Conservation (phyloP, 1,140 invertebrate species). For the Rhagoletis zephyria region DNA sequence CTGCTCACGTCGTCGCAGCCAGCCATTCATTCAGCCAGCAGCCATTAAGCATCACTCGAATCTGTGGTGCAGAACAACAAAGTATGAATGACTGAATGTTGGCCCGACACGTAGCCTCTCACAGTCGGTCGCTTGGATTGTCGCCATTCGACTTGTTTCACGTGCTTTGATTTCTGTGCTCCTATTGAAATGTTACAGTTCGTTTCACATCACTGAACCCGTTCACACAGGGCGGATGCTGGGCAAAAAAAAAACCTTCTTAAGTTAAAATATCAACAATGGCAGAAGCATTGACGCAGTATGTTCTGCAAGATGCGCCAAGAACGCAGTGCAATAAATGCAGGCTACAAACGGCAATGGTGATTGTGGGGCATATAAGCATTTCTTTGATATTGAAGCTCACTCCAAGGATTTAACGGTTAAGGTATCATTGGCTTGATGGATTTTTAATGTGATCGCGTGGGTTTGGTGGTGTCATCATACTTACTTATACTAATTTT, state of each 20-base stretch:
- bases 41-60: conserved; percentile 44
- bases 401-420: too few species aligned
- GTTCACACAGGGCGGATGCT: conserved; percentile 45
- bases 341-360: not conserved
- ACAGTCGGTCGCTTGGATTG: not conserved
- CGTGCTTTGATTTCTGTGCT: conserved; percentile 44
- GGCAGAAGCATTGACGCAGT: too few species aligned
- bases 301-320: not conserved
- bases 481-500: too few species aligned
- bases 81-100: conserved; percentile 46
- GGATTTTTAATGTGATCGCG: too few species aligned
- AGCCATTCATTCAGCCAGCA: not conserved
- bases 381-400: too few species aligned
- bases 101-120: not conserved
- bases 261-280: not conserved
- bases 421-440: too few species aligned
- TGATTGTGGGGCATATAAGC: not conserved
- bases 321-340: not conserved
- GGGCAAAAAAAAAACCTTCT: not conserved
- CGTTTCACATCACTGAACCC: conserved; percentile 57
- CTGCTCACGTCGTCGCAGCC: not conserved
- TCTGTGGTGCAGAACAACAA: conserved; percentile 28
- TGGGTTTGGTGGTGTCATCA: too few species aligned
- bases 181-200: conserved; percentile 58
- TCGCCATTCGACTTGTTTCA: not conserved